Percentiles rank a stretch among this genome's conserved stretches.
phyloP scores from a whole-genome alignment of 35 echinoderm and acorn worm genomes.

The Heliocidaris tuberculata region DNA sequence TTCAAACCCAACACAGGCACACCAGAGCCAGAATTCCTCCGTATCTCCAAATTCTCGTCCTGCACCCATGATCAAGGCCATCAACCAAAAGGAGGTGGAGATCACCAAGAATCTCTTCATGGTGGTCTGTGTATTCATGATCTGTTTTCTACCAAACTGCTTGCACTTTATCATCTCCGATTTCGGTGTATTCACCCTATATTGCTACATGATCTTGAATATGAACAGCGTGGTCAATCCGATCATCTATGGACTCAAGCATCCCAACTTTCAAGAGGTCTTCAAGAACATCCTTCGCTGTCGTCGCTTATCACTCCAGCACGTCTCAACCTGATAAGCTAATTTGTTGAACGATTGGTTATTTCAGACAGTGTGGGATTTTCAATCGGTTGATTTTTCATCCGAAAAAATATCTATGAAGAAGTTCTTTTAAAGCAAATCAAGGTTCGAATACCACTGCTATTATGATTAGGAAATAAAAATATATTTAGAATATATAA shows the following conservation, averaged over 20 bases:
- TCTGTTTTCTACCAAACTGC: slow-evolving; percentile 45
- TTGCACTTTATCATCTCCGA: slow-evolving; percentile 34
- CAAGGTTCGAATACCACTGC: too few species aligned
- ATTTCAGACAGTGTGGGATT: too few species aligned
- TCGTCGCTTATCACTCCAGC: background rate
- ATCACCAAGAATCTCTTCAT: slow-evolving; percentile 55
- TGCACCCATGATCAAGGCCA: too few species aligned
- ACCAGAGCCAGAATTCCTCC: background rate
- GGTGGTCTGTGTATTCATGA: slow-evolving; percentile 37
- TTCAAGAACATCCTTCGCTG: background rate
- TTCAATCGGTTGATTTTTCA: too few species aligned
- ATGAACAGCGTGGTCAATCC: slow-evolving; percentile 58
- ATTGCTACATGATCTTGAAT: background rate
- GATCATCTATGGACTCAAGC: slow-evolving; percentile 57
- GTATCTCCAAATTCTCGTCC: background rate
- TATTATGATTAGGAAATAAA: too few species aligned
- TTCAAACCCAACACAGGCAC: background rate
- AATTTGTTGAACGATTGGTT: too few species aligned
- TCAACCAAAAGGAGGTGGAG: background rate
- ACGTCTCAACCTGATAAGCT: too few species aligned
- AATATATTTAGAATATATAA: too few species aligned
- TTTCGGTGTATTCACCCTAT: slow-evolving; percentile 38
- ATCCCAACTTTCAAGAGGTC: too few species aligned
- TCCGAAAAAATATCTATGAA: too few species aligned
- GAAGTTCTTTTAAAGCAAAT: too few species aligned